Conservation (phyloP, 2,113 vertebrate genomes). For the Sterna hirundo region DNA sequence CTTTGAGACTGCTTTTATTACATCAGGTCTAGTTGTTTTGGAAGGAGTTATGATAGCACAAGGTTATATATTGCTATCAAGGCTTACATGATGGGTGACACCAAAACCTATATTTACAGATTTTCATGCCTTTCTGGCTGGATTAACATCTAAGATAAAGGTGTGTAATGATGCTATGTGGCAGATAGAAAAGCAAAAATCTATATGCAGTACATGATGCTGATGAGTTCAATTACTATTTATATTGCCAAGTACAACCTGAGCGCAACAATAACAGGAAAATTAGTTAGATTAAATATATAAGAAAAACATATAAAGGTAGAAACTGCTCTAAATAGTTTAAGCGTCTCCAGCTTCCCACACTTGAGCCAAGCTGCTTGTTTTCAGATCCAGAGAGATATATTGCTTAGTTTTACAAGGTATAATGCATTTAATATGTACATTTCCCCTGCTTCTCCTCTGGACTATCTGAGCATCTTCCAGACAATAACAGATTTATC, state of each 20-base stretch:
- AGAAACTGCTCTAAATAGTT: neutral
- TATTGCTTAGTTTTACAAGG: neutral
- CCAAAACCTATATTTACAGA: neutral
- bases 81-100: neutral
- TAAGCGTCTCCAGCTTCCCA: neutral
- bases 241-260: neutral
- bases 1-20: neutral
- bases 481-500: neutral
- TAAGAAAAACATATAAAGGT: neutral
- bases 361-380: neutral
- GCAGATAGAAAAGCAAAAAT: neutral
- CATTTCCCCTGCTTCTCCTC: neutral
- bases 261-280: neutral
- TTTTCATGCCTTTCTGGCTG: neutral
- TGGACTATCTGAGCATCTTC: neutral
- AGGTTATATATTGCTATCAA: neutral
- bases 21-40: neutral
- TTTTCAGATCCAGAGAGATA: neutral
- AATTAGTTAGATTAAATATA: neutral
- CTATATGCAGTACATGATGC: neutral
- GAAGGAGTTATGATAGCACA: neutral
- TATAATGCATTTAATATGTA: neutral
- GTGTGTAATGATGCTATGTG: neutral
- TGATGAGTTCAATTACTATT: neutral
- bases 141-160: neutral